phyloP scores from a whole-genome alignment of 2,888 invertebrate genomes.

The Heliconius ethilla region DNA sequence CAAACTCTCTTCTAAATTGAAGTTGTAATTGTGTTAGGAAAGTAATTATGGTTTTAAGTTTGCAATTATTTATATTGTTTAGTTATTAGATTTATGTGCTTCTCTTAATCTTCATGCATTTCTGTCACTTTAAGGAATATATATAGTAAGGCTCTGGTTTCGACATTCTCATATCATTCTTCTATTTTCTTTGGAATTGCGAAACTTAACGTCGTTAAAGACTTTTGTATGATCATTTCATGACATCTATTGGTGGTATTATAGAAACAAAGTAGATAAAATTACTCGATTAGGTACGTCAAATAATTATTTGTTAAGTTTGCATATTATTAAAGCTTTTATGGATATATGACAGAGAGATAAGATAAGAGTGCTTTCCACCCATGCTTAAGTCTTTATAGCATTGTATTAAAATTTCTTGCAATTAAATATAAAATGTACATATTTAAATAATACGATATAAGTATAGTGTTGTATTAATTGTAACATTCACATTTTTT shows the following conservation, averaged over 20 bases:
- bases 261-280: background rate
- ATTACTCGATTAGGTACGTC: background rate
- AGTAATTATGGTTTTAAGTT: constrained; percentile 24
- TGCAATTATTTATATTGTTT: background rate
- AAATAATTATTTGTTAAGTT: background rate
- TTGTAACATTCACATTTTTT: too few relatives aligned
- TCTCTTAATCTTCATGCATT: background rate
- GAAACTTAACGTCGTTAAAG: background rate
- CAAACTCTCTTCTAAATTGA: constrained; percentile 19
- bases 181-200: background rate
- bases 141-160: background rate
- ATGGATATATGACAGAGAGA: background rate
- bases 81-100: background rate
- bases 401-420: background rate
- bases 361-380: too few relatives aligned
- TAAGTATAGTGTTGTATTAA: too few relatives aligned
- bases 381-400: background rate
- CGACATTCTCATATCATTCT: background rate
- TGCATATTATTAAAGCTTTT: background rate
- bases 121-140: background rate
- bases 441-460: background rate
- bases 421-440: background rate
- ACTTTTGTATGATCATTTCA: background rate
- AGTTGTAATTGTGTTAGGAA: constrained; percentile 11
- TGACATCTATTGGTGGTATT: too few relatives aligned